Conservation (phyloP, 2,888 invertebrate species). For the Synergus umbraculus region DNA sequence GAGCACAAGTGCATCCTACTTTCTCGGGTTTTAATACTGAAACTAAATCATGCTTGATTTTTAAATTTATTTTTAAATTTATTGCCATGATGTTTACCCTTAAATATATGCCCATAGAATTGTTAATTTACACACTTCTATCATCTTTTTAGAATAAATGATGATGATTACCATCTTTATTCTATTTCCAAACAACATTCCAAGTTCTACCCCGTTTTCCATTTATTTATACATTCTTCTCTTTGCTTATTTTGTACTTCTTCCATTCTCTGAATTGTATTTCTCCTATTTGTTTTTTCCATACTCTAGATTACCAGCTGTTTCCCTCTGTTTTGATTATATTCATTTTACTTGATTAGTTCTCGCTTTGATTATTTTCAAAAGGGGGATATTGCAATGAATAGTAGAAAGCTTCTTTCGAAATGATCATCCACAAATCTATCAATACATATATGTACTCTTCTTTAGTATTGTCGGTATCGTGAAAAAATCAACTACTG, state of each 20-base stretch:
- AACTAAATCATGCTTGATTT: neutral
- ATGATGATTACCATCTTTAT: neutral
- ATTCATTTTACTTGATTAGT: neutral
- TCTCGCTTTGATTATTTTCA: neutral
- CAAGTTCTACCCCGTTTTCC: neutral
- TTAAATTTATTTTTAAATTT: too few species aligned
- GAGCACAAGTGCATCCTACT: neutral
- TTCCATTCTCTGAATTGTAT: neutral
- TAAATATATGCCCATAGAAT: too few species aligned
- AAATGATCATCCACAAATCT: neutral
- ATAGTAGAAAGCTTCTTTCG: neutral
- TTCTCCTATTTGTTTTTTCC: neutral
- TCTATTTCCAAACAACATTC: neutral
- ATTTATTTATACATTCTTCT: neutral
- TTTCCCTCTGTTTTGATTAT: neutral
- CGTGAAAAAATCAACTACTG: neutral
- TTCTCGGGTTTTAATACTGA: neutral
- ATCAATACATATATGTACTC: neutral
- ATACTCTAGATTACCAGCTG: slow-evolving; percentile 1
- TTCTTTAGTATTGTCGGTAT: neutral
- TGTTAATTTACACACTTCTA: too few species aligned
- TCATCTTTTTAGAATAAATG: too few species aligned
- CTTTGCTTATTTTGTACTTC: slow-evolving; percentile 1
- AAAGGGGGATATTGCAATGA: neutral
- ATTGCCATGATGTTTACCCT: too few species aligned